Base-by-base conservation (phyloP, 2,113 vertebrate genomes). In the Nesogale talazaci region DNA sequence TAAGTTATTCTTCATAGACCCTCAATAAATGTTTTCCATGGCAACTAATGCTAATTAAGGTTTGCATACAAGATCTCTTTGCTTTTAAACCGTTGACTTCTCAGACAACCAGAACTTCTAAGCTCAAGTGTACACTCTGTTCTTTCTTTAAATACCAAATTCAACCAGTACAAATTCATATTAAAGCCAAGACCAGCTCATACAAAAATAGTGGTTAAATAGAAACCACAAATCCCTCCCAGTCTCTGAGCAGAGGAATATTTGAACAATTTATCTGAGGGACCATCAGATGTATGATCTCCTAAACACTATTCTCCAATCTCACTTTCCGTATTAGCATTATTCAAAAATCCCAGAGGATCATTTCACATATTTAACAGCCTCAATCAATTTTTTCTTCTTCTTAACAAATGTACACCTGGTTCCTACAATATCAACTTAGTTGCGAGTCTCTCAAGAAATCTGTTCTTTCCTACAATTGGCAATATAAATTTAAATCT, bases 61-160 rank as follows among this genome's bases (percentile, higher is more conserved):
- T 17, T 56, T 86, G 90, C 57, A 74, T 15, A 31, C 40, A 38
- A 29, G 23, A 67, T 34, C 22, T 17, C 19, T 5, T 31, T 27
- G 46, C 40, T 42, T 52, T 72, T 10, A 76, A 19, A 40, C 31
- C 8, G 31, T 9, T 10, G 69, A 59, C 3, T 22, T 78, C 69
- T 31, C 56, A 25, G 70, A 27, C 40, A 46, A 59, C 20, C 75
- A 86, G 63, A 78, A 40, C 8, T 36, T 56, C 38, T 14, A 8
- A 4, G 36, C 57, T 83, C 25, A 3, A 14, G 2, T 2, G 1
- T 31, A 31, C 11, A 31, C n/a, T 86, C 38, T 25, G 29, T 23
- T 83, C 65, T 90, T 90, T 91, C 67, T 63, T 76, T 46, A 88
- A 88, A 77, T 25, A 78, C 20, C 25, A 72, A 88, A 63, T 38